A percentile compares a stretch with the other conserved stretches of the same genome.
Conservation (phyloP, 2,888 invertebrate genomes). For the Chrysolina oricalcia region DNA sequence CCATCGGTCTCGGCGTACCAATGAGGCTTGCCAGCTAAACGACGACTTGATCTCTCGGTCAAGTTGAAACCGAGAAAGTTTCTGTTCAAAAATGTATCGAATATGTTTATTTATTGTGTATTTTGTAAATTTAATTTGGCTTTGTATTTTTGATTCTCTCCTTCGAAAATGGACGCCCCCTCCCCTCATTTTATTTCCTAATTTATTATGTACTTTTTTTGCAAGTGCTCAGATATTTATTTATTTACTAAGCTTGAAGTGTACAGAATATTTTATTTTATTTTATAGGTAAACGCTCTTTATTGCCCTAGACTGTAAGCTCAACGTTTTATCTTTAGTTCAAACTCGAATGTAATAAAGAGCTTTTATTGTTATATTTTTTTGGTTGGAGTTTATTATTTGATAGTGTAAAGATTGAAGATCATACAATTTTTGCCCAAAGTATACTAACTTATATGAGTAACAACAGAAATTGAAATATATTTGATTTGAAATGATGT, state of each 20-base stretch:
- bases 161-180: constrained; percentile 29
- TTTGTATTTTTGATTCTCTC: constrained; percentile 49
- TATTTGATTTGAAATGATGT: constrained; percentile 57
- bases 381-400: constrained; percentile 66
- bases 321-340: constrained; percentile 54
- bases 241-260: constrained; percentile 63
- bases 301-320: constrained; percentile 55
- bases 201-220: constrained; percentile 61
- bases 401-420: constrained; percentile 58
- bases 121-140: constrained; percentile 48
- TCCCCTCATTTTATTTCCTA: constrained; percentile 39
- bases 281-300: constrained; percentile 59
- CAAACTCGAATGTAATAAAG: constrained; percentile 56
- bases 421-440: constrained; percentile 61
- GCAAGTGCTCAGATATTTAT: constrained; percentile 63
- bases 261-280: constrained; percentile 59
- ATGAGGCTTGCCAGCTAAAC: constrained; percentile 50
- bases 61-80: constrained; percentile 52
- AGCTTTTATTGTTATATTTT: constrained; percentile 64
- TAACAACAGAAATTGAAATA: constrained; percentile 58
- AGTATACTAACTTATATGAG: constrained; percentile 65
- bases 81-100: constrained; percentile 19
- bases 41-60: constrained; percentile 48
- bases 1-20: constrained; percentile 37
- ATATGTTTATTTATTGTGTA: constrained; percentile 43